Conservation (phyloP, 2,888 invertebrate species). For the Spatulosminthurus flaviceps region DNA sequence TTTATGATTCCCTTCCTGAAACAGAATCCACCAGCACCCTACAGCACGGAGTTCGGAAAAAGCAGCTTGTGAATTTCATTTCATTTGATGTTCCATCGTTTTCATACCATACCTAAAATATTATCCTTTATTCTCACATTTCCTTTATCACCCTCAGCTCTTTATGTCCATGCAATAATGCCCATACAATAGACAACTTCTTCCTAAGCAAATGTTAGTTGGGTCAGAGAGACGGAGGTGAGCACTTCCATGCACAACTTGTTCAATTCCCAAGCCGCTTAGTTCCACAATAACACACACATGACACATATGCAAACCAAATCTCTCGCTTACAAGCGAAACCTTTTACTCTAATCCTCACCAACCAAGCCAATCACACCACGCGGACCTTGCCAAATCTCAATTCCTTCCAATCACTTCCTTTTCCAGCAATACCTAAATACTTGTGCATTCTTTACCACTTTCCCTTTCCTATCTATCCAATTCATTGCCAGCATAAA, state of each 20-base stretch:
- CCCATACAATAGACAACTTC: neutral
- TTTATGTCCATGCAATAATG: conserved; percentile 43
- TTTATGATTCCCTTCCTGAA: conserved; percentile 57
- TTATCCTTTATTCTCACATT: conserved; percentile 57
- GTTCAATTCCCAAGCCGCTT: neutral
- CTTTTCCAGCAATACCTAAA: too few species aligned
- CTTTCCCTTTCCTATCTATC: too few species aligned
- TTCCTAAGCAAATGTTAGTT: too few species aligned
- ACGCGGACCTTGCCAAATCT: neutral
- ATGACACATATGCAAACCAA: neutral
- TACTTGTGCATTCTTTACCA: too few species aligned
- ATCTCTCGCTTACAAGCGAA: conserved; percentile 58
- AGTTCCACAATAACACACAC: neutral
- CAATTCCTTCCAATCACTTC: too few species aligned
- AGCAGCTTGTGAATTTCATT: conserved; percentile 54
- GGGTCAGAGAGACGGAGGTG: conserved; percentile 1
- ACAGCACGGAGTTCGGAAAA: neutral
- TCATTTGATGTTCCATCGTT: conserved; percentile 44
- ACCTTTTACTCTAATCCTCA: conserved; percentile 64
- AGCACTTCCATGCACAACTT: neutral
- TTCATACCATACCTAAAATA: conserved; percentile 50
- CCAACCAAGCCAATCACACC: conserved; percentile 49
- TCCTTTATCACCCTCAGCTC: conserved; percentile 58
- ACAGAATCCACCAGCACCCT: neutral
- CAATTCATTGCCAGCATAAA: too few species aligned